phyloP scores from a whole-genome alignment of 2,888 invertebrate genomes.

The Leptarthrus brevirostris region DNA sequence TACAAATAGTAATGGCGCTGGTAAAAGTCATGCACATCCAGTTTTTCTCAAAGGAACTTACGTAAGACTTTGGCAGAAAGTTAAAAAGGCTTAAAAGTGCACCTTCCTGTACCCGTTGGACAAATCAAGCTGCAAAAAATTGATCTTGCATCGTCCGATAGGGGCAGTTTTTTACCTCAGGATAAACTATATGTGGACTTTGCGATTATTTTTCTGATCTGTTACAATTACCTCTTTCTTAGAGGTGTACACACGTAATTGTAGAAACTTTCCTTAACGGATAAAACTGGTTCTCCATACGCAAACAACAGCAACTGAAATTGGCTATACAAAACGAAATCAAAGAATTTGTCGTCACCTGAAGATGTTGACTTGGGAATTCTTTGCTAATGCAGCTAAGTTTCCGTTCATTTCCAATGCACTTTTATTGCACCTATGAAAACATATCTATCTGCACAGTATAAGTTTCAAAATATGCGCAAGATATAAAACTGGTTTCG shows the following conservation, averaged over 20 bases:
- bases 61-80: background rate
- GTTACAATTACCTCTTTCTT: background rate
- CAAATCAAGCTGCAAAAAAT: background rate
- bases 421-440: background rate
- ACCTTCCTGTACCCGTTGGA: background rate
- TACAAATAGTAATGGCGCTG: too few relatives aligned
- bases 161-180: background rate
- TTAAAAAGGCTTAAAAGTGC: background rate
- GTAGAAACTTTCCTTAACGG: background rate
- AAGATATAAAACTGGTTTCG: background rate
- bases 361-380: slow-evolving; percentile 1
- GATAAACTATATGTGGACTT: background rate
- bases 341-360: background rate
- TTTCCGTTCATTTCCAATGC: background rate
- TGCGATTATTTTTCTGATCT: background rate
- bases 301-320: slow-evolving; percentile 2
- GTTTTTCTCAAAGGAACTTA: background rate
- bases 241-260: background rate
- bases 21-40: background rate
- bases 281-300: background rate
- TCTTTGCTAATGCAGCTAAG: background rate
- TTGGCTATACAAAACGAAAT: background rate
- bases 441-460: background rate
- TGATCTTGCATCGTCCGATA: background rate
- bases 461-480: background rate